These are phyloP conservation scores for Gonioctena quinquepunctata DNA, from an alignment of 1,140 invertebrate species.

Conservation along the genomic window DNA sequence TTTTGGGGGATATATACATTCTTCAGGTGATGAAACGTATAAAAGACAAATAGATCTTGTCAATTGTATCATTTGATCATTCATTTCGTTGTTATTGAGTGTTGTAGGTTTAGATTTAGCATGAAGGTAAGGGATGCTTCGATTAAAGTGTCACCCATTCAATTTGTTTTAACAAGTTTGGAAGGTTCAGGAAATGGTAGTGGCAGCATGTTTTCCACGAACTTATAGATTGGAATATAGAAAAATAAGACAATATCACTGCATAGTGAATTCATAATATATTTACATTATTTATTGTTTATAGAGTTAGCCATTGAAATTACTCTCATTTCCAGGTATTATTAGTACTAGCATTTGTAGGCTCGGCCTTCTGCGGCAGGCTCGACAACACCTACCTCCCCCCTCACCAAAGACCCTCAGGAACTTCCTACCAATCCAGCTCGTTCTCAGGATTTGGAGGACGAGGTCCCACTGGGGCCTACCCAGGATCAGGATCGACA, in stretches of 20 bases:
- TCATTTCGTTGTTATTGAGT: not conserved
- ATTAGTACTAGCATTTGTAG: constrained; percentile 24
- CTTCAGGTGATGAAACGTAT: not conserved
- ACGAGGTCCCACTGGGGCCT: not conserved
- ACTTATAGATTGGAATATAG: no score
- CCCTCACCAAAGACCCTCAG: constrained; percentile 57
- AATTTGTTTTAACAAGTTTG: no score
- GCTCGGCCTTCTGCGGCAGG: constrained; percentile 43
- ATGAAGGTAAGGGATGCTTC: not conserved
- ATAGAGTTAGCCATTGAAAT: no score
- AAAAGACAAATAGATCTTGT: not conserved
- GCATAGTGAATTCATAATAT: no score
- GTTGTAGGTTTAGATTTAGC: not conserved
- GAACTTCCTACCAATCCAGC: no score
- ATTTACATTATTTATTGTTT: no score
- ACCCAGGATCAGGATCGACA: not conserved
- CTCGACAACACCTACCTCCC: constrained; percentile 66
- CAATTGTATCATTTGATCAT: not conserved
- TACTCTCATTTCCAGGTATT: constrained; percentile 9
- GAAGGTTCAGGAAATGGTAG: no score
- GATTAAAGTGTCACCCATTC: no score
- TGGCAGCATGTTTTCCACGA: no score
- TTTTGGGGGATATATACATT: not conserved
- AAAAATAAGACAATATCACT: no score
- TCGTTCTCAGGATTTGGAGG: constrained; percentile 45